A percentile compares a stretch with the other conserved stretches of the same genome.
These are phyloP conservation scores for Chydorus sphaericus DNA, from an alignment of 2,888 invertebrate genomes.

Conservation along the genomic window DNA sequence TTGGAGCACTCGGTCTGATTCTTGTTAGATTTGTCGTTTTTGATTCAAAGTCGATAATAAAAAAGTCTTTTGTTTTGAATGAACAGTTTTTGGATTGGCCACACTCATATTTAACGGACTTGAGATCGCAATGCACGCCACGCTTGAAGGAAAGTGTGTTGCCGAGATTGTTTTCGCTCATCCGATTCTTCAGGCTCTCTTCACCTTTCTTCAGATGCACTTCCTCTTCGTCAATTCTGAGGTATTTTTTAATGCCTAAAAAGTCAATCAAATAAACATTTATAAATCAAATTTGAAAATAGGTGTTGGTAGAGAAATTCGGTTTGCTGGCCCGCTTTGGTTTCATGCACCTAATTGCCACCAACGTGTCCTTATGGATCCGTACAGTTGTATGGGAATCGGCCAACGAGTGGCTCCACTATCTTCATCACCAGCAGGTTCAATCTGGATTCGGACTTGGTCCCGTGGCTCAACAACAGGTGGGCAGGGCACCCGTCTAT, in stretches of 20 bases:
- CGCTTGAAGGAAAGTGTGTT: conserved; percentile 27
- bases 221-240: conserved; percentile 41
- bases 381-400: conserved; percentile 38
- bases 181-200: conserved; percentile 39
- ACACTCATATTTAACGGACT: conserved; percentile 39
- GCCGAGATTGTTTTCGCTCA: conserved; percentile 36
- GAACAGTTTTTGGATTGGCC: conserved; percentile 40
- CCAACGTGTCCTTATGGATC: conserved; percentile 38
- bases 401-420: conserved; percentile 37
- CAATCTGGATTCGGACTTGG: conserved; percentile 23
- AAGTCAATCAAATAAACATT: neutral
- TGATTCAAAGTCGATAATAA: too few species aligned
- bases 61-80: conserved; percentile 17
- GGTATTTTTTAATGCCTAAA: conserved; percentile 27
- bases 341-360: conserved; percentile 39
- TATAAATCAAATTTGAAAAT: conserved; percentile 3
- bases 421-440: conserved; percentile 26
- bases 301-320: conserved; percentile 32
- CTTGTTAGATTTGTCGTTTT: too few species aligned
- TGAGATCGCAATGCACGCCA: conserved; percentile 40
- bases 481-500: conserved; percentile 12
- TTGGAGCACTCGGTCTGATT: conserved; percentile 35
- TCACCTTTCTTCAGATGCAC: conserved; percentile 42
- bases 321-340: conserved; percentile 37
- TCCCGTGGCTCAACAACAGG: conserved; percentile 5